Conservation (phyloP, 1,140 invertebrate genomes). For the Macrotrachela quadricornifera region DNA sequence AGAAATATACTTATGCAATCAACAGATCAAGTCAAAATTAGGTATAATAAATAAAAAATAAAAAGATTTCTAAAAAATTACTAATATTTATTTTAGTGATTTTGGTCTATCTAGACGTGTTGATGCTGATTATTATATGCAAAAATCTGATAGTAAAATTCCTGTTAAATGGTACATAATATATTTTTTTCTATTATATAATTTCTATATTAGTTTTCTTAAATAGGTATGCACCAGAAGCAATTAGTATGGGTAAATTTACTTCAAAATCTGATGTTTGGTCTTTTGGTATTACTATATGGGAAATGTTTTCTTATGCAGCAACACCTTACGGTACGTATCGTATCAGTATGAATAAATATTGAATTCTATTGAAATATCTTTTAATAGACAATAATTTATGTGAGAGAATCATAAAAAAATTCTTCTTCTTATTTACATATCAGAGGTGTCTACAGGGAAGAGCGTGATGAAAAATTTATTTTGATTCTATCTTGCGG, state of each 20-base stretch:
- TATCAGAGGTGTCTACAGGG: too few relatives aligned
- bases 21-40: constrained; percentile 43
- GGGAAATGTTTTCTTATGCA: constrained; percentile 72
- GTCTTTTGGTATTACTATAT: constrained; percentile 77
- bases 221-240: constrained; percentile 48
- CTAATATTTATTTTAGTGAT: constrained; percentile 31
- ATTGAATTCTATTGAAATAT: too few relatives aligned
- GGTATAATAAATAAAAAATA: neutral
- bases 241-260: constrained; percentile 77
- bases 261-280: constrained; percentile 77
- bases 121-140: constrained; percentile 60
- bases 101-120: constrained; percentile 71
- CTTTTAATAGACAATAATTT: too few relatives aligned
- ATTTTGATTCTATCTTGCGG: too few relatives aligned
- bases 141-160: constrained; percentile 68
- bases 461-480: too few relatives aligned
- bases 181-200: too few relatives aligned
- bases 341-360: too few relatives aligned
- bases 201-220: too few relatives aligned
- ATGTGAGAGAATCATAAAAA: too few relatives aligned
- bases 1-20: constrained; percentile 66
- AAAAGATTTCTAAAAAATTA: too few relatives aligned
- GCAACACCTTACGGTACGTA: constrained; percentile 43
- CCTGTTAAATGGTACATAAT: constrained; percentile 65
- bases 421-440: too few relatives aligned